Conservation (phyloP, 2,888 invertebrate species). For the Agrochola lychnidis region DNA sequence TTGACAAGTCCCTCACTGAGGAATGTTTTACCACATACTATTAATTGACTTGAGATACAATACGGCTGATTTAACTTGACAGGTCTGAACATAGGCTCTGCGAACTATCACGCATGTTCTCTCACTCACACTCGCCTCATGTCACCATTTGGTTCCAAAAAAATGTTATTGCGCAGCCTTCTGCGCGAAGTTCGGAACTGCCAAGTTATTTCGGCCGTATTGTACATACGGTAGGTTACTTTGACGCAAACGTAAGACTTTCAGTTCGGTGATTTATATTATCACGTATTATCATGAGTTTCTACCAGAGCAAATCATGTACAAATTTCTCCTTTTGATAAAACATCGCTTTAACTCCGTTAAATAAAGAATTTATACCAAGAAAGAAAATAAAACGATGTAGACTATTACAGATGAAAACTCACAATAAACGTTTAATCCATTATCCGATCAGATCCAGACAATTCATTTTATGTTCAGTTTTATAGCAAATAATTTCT, state of each 20-base stretch:
- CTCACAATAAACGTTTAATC: constrained; percentile 29
- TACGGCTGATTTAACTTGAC: too few relatives aligned
- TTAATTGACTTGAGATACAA: constrained; percentile 49
- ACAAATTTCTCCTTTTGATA: background rate
- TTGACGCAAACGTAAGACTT: constrained; percentile 14
- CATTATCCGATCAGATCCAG: constrained; percentile 9
- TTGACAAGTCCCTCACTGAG: constrained; percentile 51
- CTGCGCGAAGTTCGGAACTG: too few relatives aligned
- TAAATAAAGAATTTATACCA: background rate
- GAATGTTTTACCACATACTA: constrained; percentile 55
- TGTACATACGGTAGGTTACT: constrained; percentile 18
- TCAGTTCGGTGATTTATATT: constrained; percentile 27
- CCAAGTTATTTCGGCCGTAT: too few relatives aligned
- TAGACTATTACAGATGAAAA: background rate
- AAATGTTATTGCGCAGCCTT: too few relatives aligned
- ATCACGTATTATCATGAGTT: constrained; percentile 6
- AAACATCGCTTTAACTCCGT: background rate
- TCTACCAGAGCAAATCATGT: background rate
- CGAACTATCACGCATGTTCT: too few relatives aligned
- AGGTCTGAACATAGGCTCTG: too few relatives aligned
- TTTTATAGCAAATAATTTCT: constrained; percentile 24
- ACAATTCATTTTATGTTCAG: constrained; percentile 18
- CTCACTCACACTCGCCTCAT: too few relatives aligned
- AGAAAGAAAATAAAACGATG: background rate
- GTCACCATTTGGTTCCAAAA: too few relatives aligned